Evolutionary conservation across 1,140 invertebrate genomes (phyloP).

Genomic region (Popillia japonica): DNA sequence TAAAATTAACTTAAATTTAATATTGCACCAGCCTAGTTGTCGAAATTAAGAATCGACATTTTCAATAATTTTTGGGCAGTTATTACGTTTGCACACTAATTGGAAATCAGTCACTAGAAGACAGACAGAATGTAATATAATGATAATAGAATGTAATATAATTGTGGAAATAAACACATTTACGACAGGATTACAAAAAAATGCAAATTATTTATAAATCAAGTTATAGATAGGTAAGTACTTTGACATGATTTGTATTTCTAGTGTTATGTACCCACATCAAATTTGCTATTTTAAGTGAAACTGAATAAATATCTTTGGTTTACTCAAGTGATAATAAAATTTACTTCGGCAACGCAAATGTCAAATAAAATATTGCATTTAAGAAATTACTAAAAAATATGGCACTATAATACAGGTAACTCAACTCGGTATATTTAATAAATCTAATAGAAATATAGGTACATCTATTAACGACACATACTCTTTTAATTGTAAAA

Average conservation of each 20-base stretch:
- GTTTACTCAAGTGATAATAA: not conserved
- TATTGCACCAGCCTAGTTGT: not conserved
- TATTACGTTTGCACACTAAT: too few relatives aligned
- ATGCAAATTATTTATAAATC: too few relatives aligned
- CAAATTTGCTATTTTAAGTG: too few relatives aligned
- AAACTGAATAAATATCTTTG: not conserved
- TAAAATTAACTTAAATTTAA: not conserved
- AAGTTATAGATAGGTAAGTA: too few relatives aligned
- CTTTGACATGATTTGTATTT: too few relatives aligned
- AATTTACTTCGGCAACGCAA: not conserved
- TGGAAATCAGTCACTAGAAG: too few relatives aligned
- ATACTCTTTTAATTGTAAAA: not conserved
- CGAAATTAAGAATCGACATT: not conserved
- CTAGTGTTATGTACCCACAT: too few relatives aligned
- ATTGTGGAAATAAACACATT: too few relatives aligned
- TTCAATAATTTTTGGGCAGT: too few relatives aligned
- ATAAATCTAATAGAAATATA: not conserved
- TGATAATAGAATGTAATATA: too few relatives aligned
- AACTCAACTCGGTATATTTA: not conserved
- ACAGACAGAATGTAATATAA: too few relatives aligned
- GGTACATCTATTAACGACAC: not conserved
- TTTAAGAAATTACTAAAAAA: not conserved
- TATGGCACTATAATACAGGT: slow-evolving; percentile 21
- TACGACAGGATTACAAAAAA: too few relatives aligned
- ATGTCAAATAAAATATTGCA: slow-evolving; percentile 27